A percentile compares a stretch with the other conserved stretches of the same genome.
These are phyloP conservation scores for Acutogordius australiensis DNA, from an alignment of 2,888 invertebrate species.

Conservation along the genomic window DNA sequence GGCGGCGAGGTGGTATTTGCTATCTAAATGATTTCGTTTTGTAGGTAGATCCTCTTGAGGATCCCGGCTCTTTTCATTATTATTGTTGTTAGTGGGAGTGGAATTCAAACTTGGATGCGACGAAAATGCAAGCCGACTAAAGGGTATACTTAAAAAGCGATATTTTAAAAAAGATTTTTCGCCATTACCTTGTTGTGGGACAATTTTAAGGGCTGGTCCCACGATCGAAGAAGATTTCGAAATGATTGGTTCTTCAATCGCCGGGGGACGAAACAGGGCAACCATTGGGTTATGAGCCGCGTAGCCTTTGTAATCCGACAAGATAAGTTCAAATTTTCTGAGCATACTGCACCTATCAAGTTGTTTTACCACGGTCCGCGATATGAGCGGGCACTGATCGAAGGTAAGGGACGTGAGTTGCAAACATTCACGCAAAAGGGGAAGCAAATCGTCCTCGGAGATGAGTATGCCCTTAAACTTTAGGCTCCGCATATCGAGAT, in stretches of 20 bases:
- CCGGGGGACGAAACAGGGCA: background rate
- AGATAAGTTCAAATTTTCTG: background rate
- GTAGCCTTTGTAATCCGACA: background rate
- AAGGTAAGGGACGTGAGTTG: background rate
- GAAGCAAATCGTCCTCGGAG: background rate
- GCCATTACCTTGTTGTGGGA: too few relatives aligned
- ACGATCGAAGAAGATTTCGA: too few relatives aligned
- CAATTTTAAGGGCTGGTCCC: too few relatives aligned
- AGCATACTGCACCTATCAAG: background rate
- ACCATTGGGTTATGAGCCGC: background rate
- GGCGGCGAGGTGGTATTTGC: too few relatives aligned
- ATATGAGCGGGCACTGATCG: background rate
- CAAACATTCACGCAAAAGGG: background rate
- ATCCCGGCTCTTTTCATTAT: background rate
- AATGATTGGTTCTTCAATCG: background rate
- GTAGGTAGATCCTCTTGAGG: background rate
- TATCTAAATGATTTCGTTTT: too few relatives aligned
- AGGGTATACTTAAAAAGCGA: too few relatives aligned
- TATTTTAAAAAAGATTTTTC: too few relatives aligned
- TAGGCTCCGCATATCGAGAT: background rate
- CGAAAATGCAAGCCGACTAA: too few relatives aligned
- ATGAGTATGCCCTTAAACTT: background rate
- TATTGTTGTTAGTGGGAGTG: background rate
- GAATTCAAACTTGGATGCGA: background rate
- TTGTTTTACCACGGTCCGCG: background rate